A percentile compares a stretch with the other conserved stretches of the same genome.
Evolutionary conservation across 1,140 invertebrate species (phyloP).

Genomic region (Leptinotarsa defecta): DNA sequence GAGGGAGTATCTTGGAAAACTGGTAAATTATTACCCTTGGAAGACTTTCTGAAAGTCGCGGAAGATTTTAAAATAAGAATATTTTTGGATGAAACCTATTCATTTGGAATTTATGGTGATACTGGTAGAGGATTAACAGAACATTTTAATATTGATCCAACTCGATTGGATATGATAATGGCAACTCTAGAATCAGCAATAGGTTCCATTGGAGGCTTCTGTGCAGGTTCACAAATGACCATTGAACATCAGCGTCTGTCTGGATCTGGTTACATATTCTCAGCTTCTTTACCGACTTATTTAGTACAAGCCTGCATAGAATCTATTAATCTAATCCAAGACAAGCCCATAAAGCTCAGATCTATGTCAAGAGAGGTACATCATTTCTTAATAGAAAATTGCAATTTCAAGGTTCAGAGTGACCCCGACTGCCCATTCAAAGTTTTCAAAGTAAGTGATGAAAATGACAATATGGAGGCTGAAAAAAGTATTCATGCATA

Average conservation of each 20-base stretch:
- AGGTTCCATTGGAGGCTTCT: slow-evolving; percentile 52
- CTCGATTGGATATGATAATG: slow-evolving; percentile 49
- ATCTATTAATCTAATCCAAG: slow-evolving; percentile 38
- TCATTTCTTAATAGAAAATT: slow-evolving; percentile 32
- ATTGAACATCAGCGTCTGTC: slow-evolving; percentile 52
- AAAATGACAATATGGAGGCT: slow-evolving; percentile 19
- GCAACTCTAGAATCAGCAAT: slow-evolving; percentile 50
- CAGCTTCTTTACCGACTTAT: slow-evolving; percentile 50
- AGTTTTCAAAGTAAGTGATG: slow-evolving; percentile 39
- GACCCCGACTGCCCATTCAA: slow-evolving; percentile 45
- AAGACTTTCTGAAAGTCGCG: slow-evolving; percentile 43
- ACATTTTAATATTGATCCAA: slow-evolving; percentile 45
- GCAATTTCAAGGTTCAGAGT: slow-evolving; percentile 41
- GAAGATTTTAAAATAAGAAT: slow-evolving; percentile 48
- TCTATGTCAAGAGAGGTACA: slow-evolving; percentile 37
- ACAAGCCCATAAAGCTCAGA: slow-evolving; percentile 40
- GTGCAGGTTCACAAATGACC: slow-evolving; percentile 44
- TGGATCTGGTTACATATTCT: slow-evolving; percentile 50
- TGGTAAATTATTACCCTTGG: slow-evolving; percentile 47
- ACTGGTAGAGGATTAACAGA: slow-evolving; percentile 48
- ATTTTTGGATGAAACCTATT: slow-evolving; percentile 52
- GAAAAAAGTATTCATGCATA: slow-evolving; percentile 33
- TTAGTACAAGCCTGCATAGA: slow-evolving; percentile 47
- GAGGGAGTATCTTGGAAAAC: slow-evolving; percentile 51
- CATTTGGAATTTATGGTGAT: slow-evolving; percentile 49